Evolutionary conservation across 1,140 invertebrate species (phyloP).

Genomic region (Mya arenaria): DNA sequence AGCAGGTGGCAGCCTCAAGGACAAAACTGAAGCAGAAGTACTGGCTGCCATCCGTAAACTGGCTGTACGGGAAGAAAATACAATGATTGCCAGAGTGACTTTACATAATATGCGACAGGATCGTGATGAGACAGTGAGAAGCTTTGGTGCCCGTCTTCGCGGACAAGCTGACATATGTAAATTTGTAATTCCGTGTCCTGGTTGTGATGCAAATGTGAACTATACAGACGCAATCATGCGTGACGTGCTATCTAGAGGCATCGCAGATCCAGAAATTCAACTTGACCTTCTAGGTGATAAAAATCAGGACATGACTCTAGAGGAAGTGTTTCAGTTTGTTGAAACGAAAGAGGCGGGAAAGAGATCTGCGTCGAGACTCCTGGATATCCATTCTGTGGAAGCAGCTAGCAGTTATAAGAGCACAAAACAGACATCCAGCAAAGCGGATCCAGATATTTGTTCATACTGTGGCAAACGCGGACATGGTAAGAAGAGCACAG

Average conservation of each 20-base stretch:
- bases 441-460: neutral
- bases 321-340: constrained; percentile 37
- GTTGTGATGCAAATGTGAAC: constrained; percentile 33
- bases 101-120: constrained; percentile 61
- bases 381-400: neutral
- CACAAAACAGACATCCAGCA: neutral
- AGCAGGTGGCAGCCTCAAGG: constrained; percentile 38
- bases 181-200: constrained; percentile 41
- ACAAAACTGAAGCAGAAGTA: constrained; percentile 53
- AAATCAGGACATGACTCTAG: constrained; percentile 53
- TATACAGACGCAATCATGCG: constrained; percentile 55
- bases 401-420: neutral
- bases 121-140: constrained; percentile 49
- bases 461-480: constrained; percentile 44
- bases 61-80: constrained; percentile 57
- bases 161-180: constrained; percentile 58
- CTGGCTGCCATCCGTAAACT: constrained; percentile 51
- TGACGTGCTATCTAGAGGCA: constrained; percentile 26
- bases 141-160: constrained; percentile 46
- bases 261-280: constrained; percentile 42
- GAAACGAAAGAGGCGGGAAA: constrained; percentile 37
- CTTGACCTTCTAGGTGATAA: constrained; percentile 53
- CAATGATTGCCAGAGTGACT: constrained; percentile 53
- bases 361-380: neutral
- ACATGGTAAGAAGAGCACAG: neutral